Conservation (phyloP, 2,113 vertebrate genomes). For the Crotalus viridis region DNA sequence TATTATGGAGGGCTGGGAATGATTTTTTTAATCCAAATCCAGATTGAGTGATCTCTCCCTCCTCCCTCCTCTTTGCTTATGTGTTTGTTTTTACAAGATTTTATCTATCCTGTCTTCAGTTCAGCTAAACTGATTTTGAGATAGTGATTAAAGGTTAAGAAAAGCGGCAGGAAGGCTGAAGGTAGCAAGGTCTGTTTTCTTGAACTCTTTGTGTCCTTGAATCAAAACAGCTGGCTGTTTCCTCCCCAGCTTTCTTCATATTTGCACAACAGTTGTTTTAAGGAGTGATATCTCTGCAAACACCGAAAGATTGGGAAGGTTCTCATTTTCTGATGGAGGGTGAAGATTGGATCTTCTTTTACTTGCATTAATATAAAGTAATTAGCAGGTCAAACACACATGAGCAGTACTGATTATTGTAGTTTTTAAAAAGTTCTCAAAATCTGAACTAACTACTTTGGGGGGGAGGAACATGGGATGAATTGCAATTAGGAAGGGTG, state of each 20-base stretch:
- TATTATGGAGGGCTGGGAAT: neutral
- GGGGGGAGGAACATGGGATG: neutral
- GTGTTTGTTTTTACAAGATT: neutral
- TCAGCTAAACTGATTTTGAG: neutral
- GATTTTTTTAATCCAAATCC: neutral
- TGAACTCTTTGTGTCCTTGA: neutral
- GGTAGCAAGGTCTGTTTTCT: neutral
- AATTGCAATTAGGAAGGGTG: neutral
- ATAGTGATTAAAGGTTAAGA: neutral
- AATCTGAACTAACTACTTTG: neutral
- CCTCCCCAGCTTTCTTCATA: neutral
- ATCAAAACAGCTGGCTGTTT: neutral
- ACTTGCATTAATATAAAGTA: neutral
- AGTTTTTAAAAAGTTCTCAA: neutral
- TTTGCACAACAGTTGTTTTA: slow-evolving; percentile 1
- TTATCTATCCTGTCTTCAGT: neutral
- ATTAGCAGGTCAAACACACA: neutral
- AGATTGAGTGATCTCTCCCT: neutral
- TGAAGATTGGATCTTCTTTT: neutral
- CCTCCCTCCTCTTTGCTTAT: neutral
- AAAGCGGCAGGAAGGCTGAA: neutral
- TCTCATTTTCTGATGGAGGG: neutral
- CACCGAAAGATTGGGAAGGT: neutral
- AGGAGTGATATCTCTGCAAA: neutral
- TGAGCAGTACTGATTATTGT: neutral